These are phyloP conservation scores for Okamejei kenojei DNA, from an alignment of 2,797 vertebrate genomes.

Conservation along the genomic window DNA sequence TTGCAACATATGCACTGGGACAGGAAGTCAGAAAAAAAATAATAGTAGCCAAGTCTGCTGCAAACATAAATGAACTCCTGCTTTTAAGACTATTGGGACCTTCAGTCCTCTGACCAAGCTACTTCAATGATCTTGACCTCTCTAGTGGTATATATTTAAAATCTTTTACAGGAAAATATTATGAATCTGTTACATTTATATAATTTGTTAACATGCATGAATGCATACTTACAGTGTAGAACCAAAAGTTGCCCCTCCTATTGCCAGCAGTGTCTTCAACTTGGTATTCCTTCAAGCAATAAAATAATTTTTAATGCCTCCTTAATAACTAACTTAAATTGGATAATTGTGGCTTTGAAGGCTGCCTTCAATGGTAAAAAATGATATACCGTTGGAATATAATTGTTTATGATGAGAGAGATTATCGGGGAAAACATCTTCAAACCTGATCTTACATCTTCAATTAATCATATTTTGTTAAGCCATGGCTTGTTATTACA, in stretches of 20 bases:
- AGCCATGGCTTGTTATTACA: background rate
- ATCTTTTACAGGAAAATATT: background rate
- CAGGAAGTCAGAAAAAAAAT: no score
- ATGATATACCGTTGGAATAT: background rate
- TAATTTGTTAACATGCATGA: background rate
- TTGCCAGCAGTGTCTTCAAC: background rate
- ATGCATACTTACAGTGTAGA: background rate
- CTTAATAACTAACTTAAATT: background rate
- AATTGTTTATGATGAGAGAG: background rate
- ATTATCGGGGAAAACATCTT: background rate
- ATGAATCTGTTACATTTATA: background rate
- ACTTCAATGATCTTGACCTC: no score
- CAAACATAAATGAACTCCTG: background rate
- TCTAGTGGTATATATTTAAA: background rate
- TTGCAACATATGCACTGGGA: no score
- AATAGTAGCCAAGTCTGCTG: background rate
- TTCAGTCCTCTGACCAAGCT: no score
- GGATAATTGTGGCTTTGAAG: background rate
- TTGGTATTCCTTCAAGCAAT: background rate
- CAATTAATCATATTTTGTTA: background rate
- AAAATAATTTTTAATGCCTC: background rate
- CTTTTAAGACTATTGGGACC: no score
- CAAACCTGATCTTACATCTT: background rate
- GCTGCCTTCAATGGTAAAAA: background rate
- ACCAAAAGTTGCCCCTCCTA: background rate